Evolutionary conservation across 1,140 invertebrate genomes (phyloP), one percentile per base, ranked within the genome.

Genomic region (Drosophila pectinifera): DNA sequence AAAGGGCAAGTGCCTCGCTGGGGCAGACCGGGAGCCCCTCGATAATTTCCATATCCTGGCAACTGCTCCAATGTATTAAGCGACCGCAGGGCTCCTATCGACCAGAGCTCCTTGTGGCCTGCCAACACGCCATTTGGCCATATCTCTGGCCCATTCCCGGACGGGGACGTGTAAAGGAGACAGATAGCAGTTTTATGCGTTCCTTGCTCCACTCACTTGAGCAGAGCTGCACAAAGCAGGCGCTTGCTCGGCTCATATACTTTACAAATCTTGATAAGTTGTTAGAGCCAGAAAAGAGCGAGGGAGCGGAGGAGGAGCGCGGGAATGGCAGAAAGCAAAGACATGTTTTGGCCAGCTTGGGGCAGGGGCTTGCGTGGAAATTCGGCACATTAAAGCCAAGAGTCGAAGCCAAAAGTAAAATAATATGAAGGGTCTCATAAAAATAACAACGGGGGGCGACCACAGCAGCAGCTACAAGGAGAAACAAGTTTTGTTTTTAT

Each of bases 221-320:
- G 78, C 72, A 58, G 55, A 56, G 58, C 61, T 61, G 22, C 41
- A 72, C 80, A 79, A 81, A 73, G 80, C 45, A 61, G 57, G 65
- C 76, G 80, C 73, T 85, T 83, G 80, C 80, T 80, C 80, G 84
- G 72, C 84, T 88, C 84, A 88, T 88, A 88, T 89, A 88, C 84
- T 88, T 88, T 88, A 88, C 80, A 88, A 89, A 88, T 88, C 84
- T 88, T 88, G 84, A 88, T 88, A 88, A 82, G 80, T 88, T 88
- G 84, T 89, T 88, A 89, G 84, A 53, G 64, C 58, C 45, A 48
- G 34, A 45, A 14, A 18, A 48, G 14, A 51, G 56, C 46, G 7
- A 8, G 38, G 39, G 54, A 69, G 46, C 63, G 8, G 41, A 63
- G 41, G 42, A 67, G 51, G 13, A 56, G 70, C 14, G 24, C 13